Conservation (phyloP, 2,888 invertebrate genomes). For the Drosophila conformis region DNA sequence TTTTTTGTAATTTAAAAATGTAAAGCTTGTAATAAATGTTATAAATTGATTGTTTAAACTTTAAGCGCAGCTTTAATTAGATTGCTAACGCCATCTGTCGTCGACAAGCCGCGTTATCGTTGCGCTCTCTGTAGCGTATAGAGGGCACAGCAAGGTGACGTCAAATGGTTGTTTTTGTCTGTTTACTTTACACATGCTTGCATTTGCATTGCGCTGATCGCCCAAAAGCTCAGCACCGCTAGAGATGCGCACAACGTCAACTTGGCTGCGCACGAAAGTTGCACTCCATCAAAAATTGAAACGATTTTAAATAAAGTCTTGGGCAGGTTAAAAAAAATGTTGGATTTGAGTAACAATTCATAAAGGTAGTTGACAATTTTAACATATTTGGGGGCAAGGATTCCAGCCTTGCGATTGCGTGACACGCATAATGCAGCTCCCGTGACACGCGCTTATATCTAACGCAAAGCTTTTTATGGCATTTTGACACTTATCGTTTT, state of each 20-base stretch:
- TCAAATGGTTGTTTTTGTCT: conserved; percentile 8
- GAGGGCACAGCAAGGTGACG: conserved; percentile 60
- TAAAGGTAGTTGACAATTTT: background rate
- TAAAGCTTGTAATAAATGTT: conserved; percentile 23
- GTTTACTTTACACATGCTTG: background rate
- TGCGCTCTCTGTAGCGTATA: background rate
- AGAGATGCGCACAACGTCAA: conserved; percentile 2
- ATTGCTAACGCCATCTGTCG: conserved; percentile 13
- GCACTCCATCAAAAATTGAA: background rate
- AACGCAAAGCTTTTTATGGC: conserved; percentile 42
- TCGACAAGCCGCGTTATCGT: conserved; percentile 5
- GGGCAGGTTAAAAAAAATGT: too few species aligned
- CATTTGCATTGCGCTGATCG: conserved; percentile 26
- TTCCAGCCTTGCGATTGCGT: conserved; percentile 7
- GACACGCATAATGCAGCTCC: conserved; percentile 10
- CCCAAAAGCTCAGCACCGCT: conserved; percentile 13
- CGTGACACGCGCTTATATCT: conserved; percentile 25
- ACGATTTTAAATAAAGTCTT: background rate
- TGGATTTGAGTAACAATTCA: background rate
- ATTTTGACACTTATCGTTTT: conserved; percentile 55
- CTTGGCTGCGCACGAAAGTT: background rate
- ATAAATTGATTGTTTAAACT: background rate
- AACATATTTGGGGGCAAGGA: background rate
- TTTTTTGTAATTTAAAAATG: conserved; percentile 19
- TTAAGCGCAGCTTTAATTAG: background rate